Percentiles rank a stretch among this genome's conserved stretches.
Evolutionary conservation across 2,797 vertebrate species (phyloP).

Genomic region (Aldrovandia affinis): DNA sequence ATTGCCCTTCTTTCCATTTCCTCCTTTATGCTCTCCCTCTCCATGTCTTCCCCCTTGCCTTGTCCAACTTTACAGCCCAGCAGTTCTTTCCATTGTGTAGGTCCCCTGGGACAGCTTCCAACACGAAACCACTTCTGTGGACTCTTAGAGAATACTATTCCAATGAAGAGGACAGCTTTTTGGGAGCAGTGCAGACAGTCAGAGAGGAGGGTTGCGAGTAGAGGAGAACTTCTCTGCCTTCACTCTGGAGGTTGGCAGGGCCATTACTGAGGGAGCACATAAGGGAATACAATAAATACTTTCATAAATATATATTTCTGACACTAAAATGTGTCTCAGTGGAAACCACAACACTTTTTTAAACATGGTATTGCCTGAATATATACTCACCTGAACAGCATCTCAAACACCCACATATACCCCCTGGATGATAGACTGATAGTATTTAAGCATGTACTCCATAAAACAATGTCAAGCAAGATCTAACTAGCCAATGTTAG

Average conservation of each 20-base stretch:
- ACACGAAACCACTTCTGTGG: conserved; percentile 4
- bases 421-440: background rate
- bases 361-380: background rate
- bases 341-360: background rate
- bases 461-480: too few relatives aligned
- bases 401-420: background rate
- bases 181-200: background rate
- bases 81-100: conserved; percentile 59
- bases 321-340: background rate
- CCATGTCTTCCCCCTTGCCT: conserved; percentile 45
- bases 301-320: background rate
- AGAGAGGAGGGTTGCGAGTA: background rate
- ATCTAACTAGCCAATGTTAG: background rate
- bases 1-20: conserved; percentile 52
- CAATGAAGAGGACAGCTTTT: background rate
- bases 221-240: conserved; percentile 20
- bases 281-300: background rate
- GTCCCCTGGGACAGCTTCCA: conserved; percentile 22
- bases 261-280: conserved; percentile 21
- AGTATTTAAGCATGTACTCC: too few relatives aligned
- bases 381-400: background rate
- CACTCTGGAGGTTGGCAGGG: background rate
- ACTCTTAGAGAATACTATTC: conserved; percentile 6
- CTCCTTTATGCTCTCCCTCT: conserved; percentile 49
- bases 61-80: conserved; percentile 48